These are phyloP conservation scores for Lepidotrigona ventralis DNA, from an alignment of 1,140 invertebrate species.

Conservation along the genomic window DNA sequence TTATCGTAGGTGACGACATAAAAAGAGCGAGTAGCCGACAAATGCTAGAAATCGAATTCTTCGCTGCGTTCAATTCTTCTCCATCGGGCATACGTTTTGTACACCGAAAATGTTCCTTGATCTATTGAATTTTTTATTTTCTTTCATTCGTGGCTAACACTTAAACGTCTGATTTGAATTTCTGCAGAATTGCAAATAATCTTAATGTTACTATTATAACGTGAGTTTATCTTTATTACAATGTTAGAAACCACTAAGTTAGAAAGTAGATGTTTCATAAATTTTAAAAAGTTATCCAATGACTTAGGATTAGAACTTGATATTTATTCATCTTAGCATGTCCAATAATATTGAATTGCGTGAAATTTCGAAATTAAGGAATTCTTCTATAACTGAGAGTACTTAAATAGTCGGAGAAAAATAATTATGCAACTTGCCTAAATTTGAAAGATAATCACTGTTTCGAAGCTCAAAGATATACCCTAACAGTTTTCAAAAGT, in stretches of 20 bases:
- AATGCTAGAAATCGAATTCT: constrained; percentile 40
- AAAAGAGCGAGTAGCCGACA: constrained; percentile 48
- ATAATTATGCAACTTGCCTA: not conserved
- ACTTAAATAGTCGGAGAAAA: not conserved
- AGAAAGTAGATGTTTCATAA: no score
- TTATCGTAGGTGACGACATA: constrained; percentile 49
- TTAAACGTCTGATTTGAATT: not conserved
- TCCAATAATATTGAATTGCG: no score
- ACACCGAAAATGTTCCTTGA: not conserved
- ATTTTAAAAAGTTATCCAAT: no score
- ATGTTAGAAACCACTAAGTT: no score
- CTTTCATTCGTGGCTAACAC: not conserved
- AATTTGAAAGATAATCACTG: not conserved
- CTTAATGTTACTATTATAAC: no score
- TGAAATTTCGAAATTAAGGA: no score
- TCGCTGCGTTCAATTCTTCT: constrained; percentile 5
- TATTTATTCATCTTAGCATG: no score
- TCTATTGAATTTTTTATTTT: not conserved
- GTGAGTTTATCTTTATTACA: no score
- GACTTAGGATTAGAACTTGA: no score
- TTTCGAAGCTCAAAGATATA: no score
- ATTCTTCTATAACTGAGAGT: no score
- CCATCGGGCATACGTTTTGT: constrained; percentile 14
- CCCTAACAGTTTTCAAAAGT: not conserved
- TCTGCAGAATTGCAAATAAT: not conserved